Evolutionary conservation across 2,888 invertebrate species (phyloP), one percentile per base, ranked within the genome.

Genomic region (Prosapia bicincta): DNA sequence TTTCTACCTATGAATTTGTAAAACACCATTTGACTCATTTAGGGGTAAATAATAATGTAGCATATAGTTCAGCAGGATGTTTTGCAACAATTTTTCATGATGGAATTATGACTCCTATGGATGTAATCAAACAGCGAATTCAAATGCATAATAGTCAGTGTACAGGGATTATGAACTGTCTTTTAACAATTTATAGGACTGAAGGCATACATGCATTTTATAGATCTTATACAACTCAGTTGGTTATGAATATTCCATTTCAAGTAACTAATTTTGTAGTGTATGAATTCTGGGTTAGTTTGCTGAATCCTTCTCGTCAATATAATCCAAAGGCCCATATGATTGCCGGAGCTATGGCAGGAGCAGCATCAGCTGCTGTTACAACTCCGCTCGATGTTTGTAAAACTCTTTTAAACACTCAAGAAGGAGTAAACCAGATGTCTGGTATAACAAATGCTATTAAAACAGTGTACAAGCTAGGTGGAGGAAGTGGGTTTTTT

Each of bases 371-470:
- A 1, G 88, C 90, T 5, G 87, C 88, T 6, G 79, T 87, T 1
- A 91, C 90, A 2, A 91, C 89, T 71, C 90, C 90, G 3, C 83
- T 91, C 68, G 90, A 90, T 83, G 90, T 91, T 68, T 89, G 90
- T 80, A 91, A 91, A 83, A 90, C 89, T 3, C 83, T 89, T 24
- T 84, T 90, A 66, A 90, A 90, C 84, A 90, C 90, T 0, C 90
- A 87, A 74, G 80, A 82, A 10, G 80, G 81, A 15, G 71, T 26
- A 9, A 30, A 71, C 3, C 66, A 70, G 73, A 85, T 87, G 68
- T 83, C 80, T 76, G 90, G 90, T 15, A 83, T 90, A 79, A 75
- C 84, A 28, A 84, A 87, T 77, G 89, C 90, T 9, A 83, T 87
- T 72, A 82, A 84, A 77, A 86, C 88, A 38, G 86, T 90, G 25